phyloP scores from a whole-genome alignment of 2,113 vertebrate genomes.

The Gnathonemus echidnorhynchus region DNA sequence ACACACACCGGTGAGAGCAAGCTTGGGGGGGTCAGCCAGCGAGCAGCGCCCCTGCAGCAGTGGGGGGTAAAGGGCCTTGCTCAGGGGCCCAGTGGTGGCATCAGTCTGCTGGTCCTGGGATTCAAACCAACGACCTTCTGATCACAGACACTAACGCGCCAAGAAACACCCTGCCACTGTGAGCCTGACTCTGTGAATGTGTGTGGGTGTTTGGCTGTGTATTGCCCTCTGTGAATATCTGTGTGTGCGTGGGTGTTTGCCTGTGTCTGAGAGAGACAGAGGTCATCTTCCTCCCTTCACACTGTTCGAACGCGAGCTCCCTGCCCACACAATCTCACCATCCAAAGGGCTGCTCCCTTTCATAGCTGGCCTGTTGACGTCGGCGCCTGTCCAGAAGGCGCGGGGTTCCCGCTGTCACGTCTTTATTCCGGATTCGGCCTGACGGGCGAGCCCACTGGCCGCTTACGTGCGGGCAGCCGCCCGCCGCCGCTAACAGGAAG shows the following conservation, averaged over 20 bases:
- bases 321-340: not conserved
- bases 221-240: not conserved
- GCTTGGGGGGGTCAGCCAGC: not conserved
- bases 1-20: not conserved
- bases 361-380: not conserved
- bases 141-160: not conserved
- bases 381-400: not conserved
- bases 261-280: not conserved
- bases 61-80: not conserved
- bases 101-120: not conserved
- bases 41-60: not conserved
- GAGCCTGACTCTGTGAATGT: not conserved
- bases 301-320: slow-evolving; percentile 10
- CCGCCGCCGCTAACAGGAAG: not conserved
- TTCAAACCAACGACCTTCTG: not conserved
- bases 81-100: not conserved
- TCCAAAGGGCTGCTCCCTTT: not conserved
- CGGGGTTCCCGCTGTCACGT: not conserved
- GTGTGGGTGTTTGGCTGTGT: not conserved
- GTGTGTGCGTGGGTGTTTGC: not conserved
- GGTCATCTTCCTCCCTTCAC: not conserved
- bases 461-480: not conserved
- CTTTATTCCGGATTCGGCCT: not conserved
- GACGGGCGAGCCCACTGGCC: not conserved
- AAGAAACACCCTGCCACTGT: not conserved